A percentile compares a stretch with the other conserved stretches of the same genome.
Evolutionary conservation across 2,113 vertebrate species (phyloP).

Genomic region (Cairina moschata): DNA sequence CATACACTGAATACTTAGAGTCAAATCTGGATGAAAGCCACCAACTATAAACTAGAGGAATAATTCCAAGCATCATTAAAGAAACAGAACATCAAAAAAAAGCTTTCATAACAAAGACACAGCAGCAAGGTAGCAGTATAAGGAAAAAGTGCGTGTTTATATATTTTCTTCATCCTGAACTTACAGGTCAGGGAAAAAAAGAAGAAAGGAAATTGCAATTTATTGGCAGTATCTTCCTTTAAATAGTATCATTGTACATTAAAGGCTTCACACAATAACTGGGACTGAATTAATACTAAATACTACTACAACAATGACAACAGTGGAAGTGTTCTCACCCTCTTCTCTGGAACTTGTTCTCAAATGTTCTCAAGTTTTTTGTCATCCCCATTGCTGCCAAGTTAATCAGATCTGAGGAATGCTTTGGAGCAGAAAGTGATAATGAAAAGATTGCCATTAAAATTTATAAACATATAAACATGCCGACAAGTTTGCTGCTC

Average conservation of each 20-base stretch:
- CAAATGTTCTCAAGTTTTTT: not conserved
- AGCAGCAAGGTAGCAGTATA: not conserved
- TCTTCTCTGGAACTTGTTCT: not conserved
- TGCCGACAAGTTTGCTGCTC: not conserved
- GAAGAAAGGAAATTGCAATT: not conserved
- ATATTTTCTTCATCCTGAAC: not conserved
- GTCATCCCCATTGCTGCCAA: not conserved
- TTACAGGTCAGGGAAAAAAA: not conserved
- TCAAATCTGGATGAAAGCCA: not conserved
- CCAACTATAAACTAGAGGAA: not conserved
- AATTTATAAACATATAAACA: not conserved
- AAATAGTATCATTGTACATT: not conserved
- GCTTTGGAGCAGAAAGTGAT: not conserved
- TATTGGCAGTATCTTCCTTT: not conserved
- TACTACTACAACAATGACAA: not conserved
- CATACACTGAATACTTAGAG: not conserved
- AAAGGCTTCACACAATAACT: not conserved
- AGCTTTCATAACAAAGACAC: not conserved
- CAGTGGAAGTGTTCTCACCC: not conserved
- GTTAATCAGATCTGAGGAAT: not conserved
- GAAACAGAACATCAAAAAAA: not conserved
- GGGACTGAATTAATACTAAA: not conserved
- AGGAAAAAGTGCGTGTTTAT: not conserved
- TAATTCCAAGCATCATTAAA: not conserved
- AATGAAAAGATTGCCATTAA: not conserved